These are phyloP conservation scores for Caenorhabditis remanei DNA, from an alignment of 1,140 invertebrate species.

Conservation along the genomic window DNA sequence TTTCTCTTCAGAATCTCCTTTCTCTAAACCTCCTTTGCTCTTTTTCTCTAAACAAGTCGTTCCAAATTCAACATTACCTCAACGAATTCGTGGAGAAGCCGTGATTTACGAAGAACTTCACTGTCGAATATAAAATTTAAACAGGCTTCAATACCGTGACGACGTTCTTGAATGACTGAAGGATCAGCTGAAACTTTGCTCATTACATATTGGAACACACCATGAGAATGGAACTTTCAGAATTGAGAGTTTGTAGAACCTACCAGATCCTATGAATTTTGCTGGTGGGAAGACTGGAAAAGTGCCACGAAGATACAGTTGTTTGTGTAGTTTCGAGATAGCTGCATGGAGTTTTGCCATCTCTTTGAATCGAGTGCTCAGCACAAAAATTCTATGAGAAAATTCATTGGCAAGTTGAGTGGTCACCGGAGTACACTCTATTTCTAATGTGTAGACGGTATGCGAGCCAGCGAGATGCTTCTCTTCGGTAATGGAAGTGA, in stretches of 20 bases:
- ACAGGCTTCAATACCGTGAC: constrained; percentile 20
- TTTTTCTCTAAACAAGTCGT: background rate
- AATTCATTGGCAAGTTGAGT: constrained; percentile 23
- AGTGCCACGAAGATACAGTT: constrained; percentile 53
- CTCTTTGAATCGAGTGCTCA: constrained; percentile 53
- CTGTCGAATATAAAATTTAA: constrained; percentile 52
- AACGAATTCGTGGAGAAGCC: constrained; percentile 49
- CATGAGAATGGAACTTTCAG: background rate
- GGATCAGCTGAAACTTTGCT: constrained; percentile 21
- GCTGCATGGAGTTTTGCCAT: constrained; percentile 33
- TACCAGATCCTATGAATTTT: constrained; percentile 38
- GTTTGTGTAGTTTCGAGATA: constrained; percentile 42
- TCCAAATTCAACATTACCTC: constrained; percentile 9
- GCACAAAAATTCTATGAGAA: constrained; percentile 25
- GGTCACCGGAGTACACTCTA: constrained; percentile 8
- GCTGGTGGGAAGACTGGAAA: constrained; percentile 39
- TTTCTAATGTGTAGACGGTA: constrained; percentile 30
- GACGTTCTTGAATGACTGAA: constrained; percentile 25
- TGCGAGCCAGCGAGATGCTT: constrained; percentile 28
- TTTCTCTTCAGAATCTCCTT: background rate
- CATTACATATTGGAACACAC: background rate
- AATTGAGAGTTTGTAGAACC: background rate
- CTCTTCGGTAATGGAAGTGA: constrained; percentile 23
- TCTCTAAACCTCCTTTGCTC: background rate
- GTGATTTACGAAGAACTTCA: constrained; percentile 52